Evolutionary conservation across 2,797 vertebrate species (phyloP), one percentile per base, ranked within the genome.

Genomic region (Mallotus villosus): DNA sequence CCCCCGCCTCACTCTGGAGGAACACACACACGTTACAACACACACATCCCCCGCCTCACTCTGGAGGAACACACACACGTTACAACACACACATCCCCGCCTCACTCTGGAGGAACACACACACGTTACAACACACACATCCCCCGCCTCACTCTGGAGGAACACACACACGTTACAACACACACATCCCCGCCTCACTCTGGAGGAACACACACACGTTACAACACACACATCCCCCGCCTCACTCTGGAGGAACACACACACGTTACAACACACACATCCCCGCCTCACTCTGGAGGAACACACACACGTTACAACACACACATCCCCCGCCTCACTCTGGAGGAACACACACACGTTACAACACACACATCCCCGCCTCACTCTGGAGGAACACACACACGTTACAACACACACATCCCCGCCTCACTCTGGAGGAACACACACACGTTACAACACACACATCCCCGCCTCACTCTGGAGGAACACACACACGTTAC

Each of bases 181-280:
- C 96, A 97, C 76, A 93, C 79, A 74, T 91, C 93, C 1, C 84
- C 90, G 88, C 88, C 11, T 88, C 87, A 62, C 82, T 90, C 90
- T 92, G 83, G 55, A 78, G 29, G 41, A 46, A 24, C 34, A 60
- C 58, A 41, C 59, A 70, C 41, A 73, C 66, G 74, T 37, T n/a
- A 62, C 37, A 73, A n/a, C 62, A 73, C 21, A 63, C 29, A 63
- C 27, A 51, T 27, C 1, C n/a, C n/a, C n/a, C n/a, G n/a, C n/a
- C n/a, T n/a, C n/a, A n/a, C n/a, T n/a, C n/a, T n/a, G n/a, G n/a
- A n/a, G 24, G 32, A 24, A 60, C 25, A 25, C 60, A 62, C 25
- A 29, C 9, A 17, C 6, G 51, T n/a, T 27, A 22, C 68, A 61
- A 25, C 58, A 24, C 37, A 61, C 59, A 41, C 59, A 70, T 21